Evolutionary conservation across 1,140 invertebrate species (phyloP).

Genomic region (Zaprionus kolodkinae): DNA sequence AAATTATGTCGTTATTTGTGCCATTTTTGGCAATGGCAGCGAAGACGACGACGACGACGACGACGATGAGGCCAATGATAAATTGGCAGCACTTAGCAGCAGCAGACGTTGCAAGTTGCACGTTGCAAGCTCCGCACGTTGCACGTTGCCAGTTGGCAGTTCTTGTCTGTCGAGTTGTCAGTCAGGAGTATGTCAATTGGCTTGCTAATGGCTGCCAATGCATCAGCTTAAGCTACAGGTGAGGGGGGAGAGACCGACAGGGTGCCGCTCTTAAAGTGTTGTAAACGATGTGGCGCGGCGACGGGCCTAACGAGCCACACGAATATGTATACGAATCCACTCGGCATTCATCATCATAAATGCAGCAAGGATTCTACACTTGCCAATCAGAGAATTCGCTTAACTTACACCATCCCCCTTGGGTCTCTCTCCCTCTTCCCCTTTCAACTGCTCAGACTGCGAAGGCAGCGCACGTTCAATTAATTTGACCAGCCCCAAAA

Average conservation of each 20-base stretch:
- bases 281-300: slow-evolving; percentile 66
- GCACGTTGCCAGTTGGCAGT: slow-evolving; percentile 27
- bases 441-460: neutral
- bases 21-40: slow-evolving; percentile 72
- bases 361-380: slow-evolving; percentile 44
- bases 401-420: neutral
- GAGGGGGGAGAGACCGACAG: neutral
- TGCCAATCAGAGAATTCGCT: slow-evolving; percentile 39
- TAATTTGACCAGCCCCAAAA: slow-evolving; percentile 63
- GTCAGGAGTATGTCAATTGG: slow-evolving; percentile 77
- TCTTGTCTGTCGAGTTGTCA: slow-evolving; percentile 43
- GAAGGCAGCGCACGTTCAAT: slow-evolving; percentile 52
- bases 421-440: no score
- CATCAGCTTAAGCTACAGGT: slow-evolving; percentile 38
- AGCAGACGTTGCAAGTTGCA: slow-evolving; percentile 30
- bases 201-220: slow-evolving; percentile 77
- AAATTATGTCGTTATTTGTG: slow-evolving; percentile 82
- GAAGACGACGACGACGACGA: slow-evolving; percentile 27
- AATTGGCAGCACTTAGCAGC: slow-evolving; percentile 73
- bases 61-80: slow-evolving; percentile 67
- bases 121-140: slow-evolving; percentile 9
- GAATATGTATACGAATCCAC: slow-evolving; percentile 11
- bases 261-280: slow-evolving; percentile 67
- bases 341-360: slow-evolving; percentile 75
- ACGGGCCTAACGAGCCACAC: slow-evolving; percentile 59